phyloP scores from a whole-genome alignment of 1,140 invertebrate genomes.

The Panagrolaimus sp. region DNA sequence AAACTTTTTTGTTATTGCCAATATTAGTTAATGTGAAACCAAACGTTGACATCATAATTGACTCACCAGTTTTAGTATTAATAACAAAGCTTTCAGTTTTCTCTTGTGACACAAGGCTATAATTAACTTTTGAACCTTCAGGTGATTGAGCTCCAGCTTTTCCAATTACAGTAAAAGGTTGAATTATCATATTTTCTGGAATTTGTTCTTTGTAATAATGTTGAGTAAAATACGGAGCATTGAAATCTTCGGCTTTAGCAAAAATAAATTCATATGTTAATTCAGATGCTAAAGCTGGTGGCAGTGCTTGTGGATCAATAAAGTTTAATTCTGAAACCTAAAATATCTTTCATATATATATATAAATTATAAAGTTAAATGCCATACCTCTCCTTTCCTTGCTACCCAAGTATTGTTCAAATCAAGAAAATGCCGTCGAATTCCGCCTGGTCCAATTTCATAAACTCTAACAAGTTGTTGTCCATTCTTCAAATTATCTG shows the following conservation, averaged over 20 bases:
- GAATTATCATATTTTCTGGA: not conserved
- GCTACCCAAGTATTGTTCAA: not conserved
- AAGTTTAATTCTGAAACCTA: not conserved
- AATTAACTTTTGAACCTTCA: not conserved
- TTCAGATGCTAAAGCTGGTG: constrained; percentile 4
- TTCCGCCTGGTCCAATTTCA: not conserved
- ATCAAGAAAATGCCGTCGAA: not conserved
- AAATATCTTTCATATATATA: too few species aligned
- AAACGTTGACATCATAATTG: too few species aligned
- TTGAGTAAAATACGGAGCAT: not conserved
- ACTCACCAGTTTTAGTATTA: not conserved
- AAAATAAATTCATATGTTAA: constrained; percentile 4
- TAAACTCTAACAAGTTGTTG: not conserved
- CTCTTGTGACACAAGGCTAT: not conserved
- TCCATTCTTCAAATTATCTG: not conserved
- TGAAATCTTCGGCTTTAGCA: not conserved
- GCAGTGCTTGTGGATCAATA: not conserved
- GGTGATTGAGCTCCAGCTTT: not conserved
- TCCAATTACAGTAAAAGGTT: not conserved
- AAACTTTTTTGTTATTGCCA: too few species aligned
- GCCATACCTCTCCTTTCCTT: not conserved
- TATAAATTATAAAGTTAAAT: too few species aligned
- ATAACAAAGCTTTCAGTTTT: not conserved
- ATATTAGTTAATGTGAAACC: too few species aligned
- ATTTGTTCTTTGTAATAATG: not conserved